A percentile compares a stretch with the other conserved stretches of the same genome.
Conservation (phyloP, 2,888 invertebrate species). For the Mimumesa dahlbomi region DNA sequence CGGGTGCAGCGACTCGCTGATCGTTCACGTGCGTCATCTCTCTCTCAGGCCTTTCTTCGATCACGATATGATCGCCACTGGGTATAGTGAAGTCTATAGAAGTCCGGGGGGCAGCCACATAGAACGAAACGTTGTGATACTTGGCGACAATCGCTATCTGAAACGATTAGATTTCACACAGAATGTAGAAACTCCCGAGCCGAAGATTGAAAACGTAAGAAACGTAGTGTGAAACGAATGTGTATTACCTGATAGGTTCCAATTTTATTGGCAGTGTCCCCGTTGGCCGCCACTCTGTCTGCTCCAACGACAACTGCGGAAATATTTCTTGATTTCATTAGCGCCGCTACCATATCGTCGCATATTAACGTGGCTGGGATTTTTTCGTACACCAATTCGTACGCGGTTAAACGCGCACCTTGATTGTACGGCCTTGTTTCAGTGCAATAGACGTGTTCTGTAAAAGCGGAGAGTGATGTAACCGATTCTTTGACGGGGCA, state of each 20-base stretch:
- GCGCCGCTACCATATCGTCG: constrained; percentile 96
- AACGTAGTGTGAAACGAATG: too few species aligned
- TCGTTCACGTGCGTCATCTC: constrained; percentile 97
- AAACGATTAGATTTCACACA: constrained; percentile 33
- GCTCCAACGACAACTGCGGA: constrained; percentile 98
- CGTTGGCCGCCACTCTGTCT: constrained; percentile 96
- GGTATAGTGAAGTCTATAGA: constrained; percentile 91
- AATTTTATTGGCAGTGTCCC: constrained; percentile 99
- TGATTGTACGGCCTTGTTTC: constrained; percentile 99
- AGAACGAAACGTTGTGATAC: constrained; percentile 95
- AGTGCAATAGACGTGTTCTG: constrained; percentile 95
- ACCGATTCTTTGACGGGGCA: background rate
- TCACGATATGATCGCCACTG: constrained; percentile 92
- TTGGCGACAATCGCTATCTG: constrained; percentile 94
- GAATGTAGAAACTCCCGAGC: too few species aligned
- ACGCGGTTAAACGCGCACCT: constrained; percentile 96
- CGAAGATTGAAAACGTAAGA: too few species aligned
- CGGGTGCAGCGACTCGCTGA: constrained; percentile 92
- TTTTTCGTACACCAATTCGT: constrained; percentile 94
- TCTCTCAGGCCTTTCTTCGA: constrained; percentile 94
- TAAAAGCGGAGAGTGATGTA: constrained; percentile 61
- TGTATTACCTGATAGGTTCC: constrained; percentile 91
- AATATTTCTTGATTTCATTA: constrained; percentile 92
- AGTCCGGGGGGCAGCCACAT: constrained; percentile 95
- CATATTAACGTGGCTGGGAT: constrained; percentile 96